Percentiles rank a stretch among this genome's conserved stretches.
These are phyloP conservation scores for Ditula angustiorana DNA, from an alignment of 2,888 invertebrate species.

Conservation along the genomic window DNA sequence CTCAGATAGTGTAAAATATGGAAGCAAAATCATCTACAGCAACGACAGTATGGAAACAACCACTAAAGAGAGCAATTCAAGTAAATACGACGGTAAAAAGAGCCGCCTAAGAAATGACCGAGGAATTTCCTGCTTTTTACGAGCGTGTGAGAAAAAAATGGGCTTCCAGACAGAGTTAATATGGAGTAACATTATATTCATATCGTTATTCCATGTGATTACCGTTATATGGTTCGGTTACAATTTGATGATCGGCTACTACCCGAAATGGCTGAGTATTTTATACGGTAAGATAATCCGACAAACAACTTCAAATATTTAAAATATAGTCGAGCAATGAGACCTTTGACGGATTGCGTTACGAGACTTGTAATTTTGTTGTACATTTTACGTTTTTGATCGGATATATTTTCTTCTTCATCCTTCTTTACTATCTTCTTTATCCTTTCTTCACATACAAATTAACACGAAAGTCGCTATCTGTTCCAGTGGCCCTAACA, in stretches of 20 bases:
- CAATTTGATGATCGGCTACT: constrained; percentile 52
- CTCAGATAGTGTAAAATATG: constrained; percentile 47
- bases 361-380: no score
- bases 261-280: constrained; percentile 72
- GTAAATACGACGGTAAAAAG: constrained; percentile 53
- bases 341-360: no score
- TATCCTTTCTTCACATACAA: no score
- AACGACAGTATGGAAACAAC: constrained; percentile 39
- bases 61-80: constrained; percentile 3
- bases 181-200: constrained; percentile 86
- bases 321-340: no score
- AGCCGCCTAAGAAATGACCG: constrained; percentile 57
- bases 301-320: no score
- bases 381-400: no score
- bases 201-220: constrained; percentile 80
- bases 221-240: constrained; percentile 66
- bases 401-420: no score
- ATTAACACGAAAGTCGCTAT: no score
- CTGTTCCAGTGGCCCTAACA: no score
- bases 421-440: no score
- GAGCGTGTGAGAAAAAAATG: constrained; percentile 67
- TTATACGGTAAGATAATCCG: constrained; percentile 85
- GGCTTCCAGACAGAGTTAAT: constrained; percentile 87
- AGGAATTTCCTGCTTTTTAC: constrained; percentile 54
- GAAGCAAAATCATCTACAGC: constrained; percentile 31